Percentiles rank a stretch among this genome's conserved stretches.
Evolutionary conservation across 2,888 invertebrate species (phyloP).

Genomic region (Platerodrilus igneus): DNA sequence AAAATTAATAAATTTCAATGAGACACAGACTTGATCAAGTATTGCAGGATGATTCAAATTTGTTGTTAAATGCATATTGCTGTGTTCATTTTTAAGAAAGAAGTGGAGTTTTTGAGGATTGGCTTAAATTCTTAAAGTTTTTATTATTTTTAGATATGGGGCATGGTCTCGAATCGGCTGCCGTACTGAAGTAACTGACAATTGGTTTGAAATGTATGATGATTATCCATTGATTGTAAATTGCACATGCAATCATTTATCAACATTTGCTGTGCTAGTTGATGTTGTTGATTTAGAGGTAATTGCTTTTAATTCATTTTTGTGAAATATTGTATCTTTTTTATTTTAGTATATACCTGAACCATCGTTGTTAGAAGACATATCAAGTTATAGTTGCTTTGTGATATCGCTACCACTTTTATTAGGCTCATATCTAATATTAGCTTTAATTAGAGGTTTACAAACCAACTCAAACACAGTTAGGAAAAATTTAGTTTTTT

Average conservation of each 20-base stretch:
- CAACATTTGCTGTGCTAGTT: conserved; percentile 86
- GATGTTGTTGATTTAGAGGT: conserved; percentile 87
- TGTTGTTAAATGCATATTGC: too few relatives aligned
- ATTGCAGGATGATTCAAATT: too few relatives aligned
- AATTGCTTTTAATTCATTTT: conserved; percentile 30
- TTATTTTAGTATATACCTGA: conserved; percentile 71
- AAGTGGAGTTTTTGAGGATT: too few relatives aligned
- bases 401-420: conserved; percentile 78
- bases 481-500: conserved; percentile 88
- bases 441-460: conserved; percentile 75
- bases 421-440: conserved; percentile 70
- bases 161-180: conserved; percentile 92
- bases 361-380: conserved; percentile 78
- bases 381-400: conserved; percentile 86
- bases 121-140: too few relatives aligned
- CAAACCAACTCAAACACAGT: conserved; percentile 91
- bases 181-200: conserved; percentile 71
- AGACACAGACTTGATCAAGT: too few relatives aligned
- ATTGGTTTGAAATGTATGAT: conserved; percentile 51
- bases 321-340: background rate
- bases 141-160: conserved; percentile 51
- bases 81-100: too few relatives aligned
- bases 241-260: conserved; percentile 89
- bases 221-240: conserved; percentile 68
- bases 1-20: too few relatives aligned